Base-by-base conservation (phyloP, 2,113 vertebrate species). In the Chlamydotis undulata region DNA sequence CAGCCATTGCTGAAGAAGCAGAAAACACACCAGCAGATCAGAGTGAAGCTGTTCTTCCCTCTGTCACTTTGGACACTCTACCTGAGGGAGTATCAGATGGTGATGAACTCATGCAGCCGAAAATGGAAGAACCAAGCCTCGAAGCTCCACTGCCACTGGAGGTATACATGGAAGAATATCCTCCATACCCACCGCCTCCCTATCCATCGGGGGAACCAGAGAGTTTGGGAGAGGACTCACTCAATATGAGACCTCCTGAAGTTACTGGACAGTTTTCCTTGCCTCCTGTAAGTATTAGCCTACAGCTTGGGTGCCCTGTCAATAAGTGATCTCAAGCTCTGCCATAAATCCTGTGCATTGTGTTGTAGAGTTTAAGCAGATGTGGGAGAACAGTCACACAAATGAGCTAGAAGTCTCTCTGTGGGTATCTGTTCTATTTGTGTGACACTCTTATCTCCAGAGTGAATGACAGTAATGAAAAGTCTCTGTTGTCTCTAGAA, bases 161-260 rank as follows among this genome's bases (percentile, higher is more conserved):
- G 7, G 96, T 98, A 31, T 99, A 99, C 93, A 91, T 98, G 89
- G 99, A 99, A 89, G 99, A 99, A 65, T 99, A 99, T 61, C 99
- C 99, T 16, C 99, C 99, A 0, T 99, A 99, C 92, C 99, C 99
- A n/a, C 99, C 99, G 3, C 99, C 99, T 1, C 99, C 99, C 9
- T 99, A 99, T 89, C 99, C 99, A 4, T 98, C 98, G 12, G 98
- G 98, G 33, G 99, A 99, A 29, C 98, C 99, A 10, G 99, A 99
- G 43, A 98, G 95, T 80, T 64, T 98, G 3, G 98, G 98, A 64
- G 99, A 99, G 71, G 99, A 99, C 93, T 96, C 97, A 0, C 97
- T 98, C 69, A 99, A 85, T 97, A 98, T 99, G 99, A 98, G 98
- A 75, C 99, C 99, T 2, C 99, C 99, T 7, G 99, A 99, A 97